Conservation (phyloP, 2,888 invertebrate genomes). For the Acleris cristana region DNA sequence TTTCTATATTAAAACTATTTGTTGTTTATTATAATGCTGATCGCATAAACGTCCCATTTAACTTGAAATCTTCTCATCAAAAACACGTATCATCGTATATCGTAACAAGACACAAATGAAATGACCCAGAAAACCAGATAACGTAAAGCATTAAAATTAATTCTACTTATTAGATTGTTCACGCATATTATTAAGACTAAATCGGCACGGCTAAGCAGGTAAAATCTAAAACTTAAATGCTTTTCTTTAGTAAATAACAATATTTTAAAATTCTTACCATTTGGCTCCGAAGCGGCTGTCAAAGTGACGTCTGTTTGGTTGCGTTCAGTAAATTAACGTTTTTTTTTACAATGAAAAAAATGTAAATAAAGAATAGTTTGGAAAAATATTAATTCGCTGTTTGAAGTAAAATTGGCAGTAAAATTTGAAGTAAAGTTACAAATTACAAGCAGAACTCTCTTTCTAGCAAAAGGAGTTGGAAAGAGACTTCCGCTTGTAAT, state of each 20-base stretch:
- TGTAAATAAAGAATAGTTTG: neutral
- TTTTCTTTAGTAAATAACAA: constrained; percentile 9
- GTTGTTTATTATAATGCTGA: neutral
- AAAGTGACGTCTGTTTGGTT: constrained; percentile 22
- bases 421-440: too few relatives aligned
- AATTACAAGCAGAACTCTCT: too few relatives aligned
- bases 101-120: neutral
- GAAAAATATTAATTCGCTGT: too few relatives aligned
- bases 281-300: constrained; percentile 37
- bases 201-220: too few relatives aligned
- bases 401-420: too few relatives aligned
- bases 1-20: neutral
- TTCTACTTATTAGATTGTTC: neutral
- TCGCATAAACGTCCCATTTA: neutral
- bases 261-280: constrained; percentile 34
- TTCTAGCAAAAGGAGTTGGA: too few relatives aligned
- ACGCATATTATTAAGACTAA: neutral
- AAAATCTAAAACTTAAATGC: neutral
- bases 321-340: constrained; percentile 19
- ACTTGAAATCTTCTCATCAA: neutral
- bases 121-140: neutral
- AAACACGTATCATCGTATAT: neutral
- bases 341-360: neutral
- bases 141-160: neutral
- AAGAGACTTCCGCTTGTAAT: too few relatives aligned